A percentile compares a stretch with the other conserved stretches of the same genome.
These are phyloP conservation scores for Pomacea canaliculata DNA, from an alignment of 2,888 invertebrate genomes.

Conservation along the genomic window DNA sequence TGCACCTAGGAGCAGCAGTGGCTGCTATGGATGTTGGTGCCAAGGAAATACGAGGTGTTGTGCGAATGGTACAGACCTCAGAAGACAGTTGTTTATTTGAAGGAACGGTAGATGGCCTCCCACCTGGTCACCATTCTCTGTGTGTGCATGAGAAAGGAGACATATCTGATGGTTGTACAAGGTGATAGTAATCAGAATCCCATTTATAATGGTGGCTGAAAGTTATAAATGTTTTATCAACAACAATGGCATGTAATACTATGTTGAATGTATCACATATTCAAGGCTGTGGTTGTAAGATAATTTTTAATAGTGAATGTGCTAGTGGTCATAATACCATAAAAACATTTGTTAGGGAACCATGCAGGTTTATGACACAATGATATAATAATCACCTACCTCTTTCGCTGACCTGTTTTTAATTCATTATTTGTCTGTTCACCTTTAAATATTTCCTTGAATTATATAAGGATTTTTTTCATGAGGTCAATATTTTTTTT, in stretches of 20 bases:
- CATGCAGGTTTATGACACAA: no score
- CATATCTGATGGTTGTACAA: constrained; percentile 77
- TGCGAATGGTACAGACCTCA: constrained; percentile 80
- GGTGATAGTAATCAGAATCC: constrained; percentile 61
- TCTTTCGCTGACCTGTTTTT: no score
- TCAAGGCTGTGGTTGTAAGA: not conserved
- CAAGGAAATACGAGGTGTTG: constrained; percentile 77
- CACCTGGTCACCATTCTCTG: constrained; percentile 76
- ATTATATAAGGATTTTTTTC: no score
- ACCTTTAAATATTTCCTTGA: no score
- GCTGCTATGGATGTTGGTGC: constrained; percentile 75
- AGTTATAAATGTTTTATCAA: not conserved
- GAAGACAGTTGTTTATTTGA: constrained; percentile 80
- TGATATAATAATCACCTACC: no score
- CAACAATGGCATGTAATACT: no score
- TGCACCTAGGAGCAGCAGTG: constrained; percentile 76
- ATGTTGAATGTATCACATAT: not conserved
- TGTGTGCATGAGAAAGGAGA: constrained; percentile 83
- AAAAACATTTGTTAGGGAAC: no score
- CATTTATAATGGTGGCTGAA: not conserved
- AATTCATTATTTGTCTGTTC: no score
- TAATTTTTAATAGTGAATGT: not conserved
- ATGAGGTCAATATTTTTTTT: no score
- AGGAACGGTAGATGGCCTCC: constrained; percentile 85
- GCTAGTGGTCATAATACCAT: not conserved